A percentile compares a stretch with the other conserved stretches of the same genome.
Evolutionary conservation across 2,888 invertebrate genomes (phyloP).

Genomic region (Drosophila pseudotakahashii): DNA sequence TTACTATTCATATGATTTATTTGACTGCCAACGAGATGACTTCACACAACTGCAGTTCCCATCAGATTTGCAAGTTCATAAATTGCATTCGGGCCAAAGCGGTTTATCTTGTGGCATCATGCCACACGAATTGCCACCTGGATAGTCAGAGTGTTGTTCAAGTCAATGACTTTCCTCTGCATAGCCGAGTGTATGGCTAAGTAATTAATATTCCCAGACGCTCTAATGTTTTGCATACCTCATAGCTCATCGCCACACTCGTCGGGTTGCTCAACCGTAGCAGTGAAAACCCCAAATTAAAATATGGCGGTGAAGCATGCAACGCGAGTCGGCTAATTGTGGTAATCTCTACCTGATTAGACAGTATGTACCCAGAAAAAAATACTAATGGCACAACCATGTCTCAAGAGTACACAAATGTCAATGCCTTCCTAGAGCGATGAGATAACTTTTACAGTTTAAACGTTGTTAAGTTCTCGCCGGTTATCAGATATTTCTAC

Average conservation of each 20-base stretch:
- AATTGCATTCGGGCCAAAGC: background rate
- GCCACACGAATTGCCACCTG: constrained; percentile 1
- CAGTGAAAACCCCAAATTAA: constrained; percentile 46
- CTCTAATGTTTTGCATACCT: constrained; percentile 48
- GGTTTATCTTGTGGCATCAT: background rate
- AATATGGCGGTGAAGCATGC: constrained; percentile 47
- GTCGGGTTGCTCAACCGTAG: constrained; percentile 35
- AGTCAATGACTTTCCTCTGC: constrained; percentile 38
- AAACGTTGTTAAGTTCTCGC: background rate
- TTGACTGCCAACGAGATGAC: constrained; percentile 1
- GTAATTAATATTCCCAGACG: constrained; percentile 47
- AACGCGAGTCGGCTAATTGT: constrained; percentile 43
- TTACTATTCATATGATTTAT: background rate
- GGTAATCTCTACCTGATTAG: constrained; percentile 16
- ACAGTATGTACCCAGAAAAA: constrained; percentile 6
- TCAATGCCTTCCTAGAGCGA: constrained; percentile 12
- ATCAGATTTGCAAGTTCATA: constrained; percentile 4
- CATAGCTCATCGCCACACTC: constrained; percentile 22
- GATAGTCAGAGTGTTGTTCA: background rate
- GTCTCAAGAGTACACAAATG: background rate
- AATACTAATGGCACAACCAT: constrained; percentile 16
- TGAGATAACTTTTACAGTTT: background rate
- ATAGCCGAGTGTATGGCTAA: constrained; percentile 14
- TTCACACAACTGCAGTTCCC: constrained; percentile 1
- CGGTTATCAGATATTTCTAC: background rate